These are phyloP conservation scores for Euzophera pinguis DNA, from an alignment of 2,888 invertebrate genomes.

Conservation along the genomic window DNA sequence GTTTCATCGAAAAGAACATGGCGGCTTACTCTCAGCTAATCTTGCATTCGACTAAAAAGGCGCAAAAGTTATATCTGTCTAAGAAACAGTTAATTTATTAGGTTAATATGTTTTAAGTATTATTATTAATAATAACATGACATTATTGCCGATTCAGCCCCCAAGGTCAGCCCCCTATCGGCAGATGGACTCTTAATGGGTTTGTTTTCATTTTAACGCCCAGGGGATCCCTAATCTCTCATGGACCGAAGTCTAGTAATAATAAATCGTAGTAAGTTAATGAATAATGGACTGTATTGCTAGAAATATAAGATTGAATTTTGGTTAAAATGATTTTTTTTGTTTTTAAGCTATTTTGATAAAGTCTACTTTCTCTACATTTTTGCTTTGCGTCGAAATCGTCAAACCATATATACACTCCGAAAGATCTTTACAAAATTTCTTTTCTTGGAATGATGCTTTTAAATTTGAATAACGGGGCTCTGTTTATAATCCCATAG, in stretches of 20 bases:
- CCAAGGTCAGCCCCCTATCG: slow-evolving; percentile 1
- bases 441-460: no score
- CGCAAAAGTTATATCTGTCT: neutral
- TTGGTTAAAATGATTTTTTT: neutral
- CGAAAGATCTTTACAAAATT: no score
- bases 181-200: slow-evolving; percentile 6
- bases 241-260: slow-evolving; percentile 3
- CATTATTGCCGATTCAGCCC: neutral
- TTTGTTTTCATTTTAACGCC: slow-evolving; percentile 5
- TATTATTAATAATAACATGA: neutral
- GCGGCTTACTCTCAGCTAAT: no score
- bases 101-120: neutral
- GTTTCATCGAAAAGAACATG: no score
- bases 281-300: neutral
- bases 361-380: no score
- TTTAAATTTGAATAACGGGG: no score
- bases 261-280: neutral
- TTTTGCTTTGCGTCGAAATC: no score
- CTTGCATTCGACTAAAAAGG: no score
- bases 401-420: no score
- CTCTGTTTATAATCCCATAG: no score
- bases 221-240: neutral
- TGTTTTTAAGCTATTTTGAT: no score
- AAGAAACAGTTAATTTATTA: neutral
- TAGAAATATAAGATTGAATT: neutral